Evolutionary conservation across 1,140 invertebrate species (phyloP).

Genomic region (Ceratosolen solmsi): DNA sequence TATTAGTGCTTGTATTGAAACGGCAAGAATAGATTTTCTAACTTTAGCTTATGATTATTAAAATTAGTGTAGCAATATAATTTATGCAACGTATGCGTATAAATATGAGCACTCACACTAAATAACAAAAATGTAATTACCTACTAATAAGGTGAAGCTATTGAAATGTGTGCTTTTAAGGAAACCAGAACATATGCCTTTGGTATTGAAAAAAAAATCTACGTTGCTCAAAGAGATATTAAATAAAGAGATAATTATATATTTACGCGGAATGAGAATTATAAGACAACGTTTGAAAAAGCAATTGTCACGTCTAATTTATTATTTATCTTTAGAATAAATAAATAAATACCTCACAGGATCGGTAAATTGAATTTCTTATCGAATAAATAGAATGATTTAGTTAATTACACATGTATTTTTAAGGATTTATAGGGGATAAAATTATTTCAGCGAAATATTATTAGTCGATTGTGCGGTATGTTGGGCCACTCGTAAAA

Average conservation of each 20-base stretch:
- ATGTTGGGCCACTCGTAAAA: too few species aligned
- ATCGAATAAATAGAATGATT: neutral
- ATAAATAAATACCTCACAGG: neutral
- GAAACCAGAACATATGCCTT: neutral
- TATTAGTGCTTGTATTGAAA: neutral
- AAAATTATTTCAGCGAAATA: neutral
- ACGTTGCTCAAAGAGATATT: neutral
- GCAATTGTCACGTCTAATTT: too few species aligned
- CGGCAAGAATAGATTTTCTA: neutral
- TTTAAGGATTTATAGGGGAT: neutral
- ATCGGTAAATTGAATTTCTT: neutral
- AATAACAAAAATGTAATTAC: neutral
- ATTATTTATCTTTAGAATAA: neutral
- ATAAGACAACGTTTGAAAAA: neutral
- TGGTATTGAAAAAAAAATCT: neutral
- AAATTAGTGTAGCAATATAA: slow-evolving; percentile 6
- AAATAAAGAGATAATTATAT: neutral
- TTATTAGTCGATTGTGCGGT: neutral
- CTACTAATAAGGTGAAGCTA: neutral
- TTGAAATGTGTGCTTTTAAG: neutral
- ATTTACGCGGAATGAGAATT: neutral
- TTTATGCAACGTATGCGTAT: neutral
- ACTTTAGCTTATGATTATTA: slow-evolving; percentile 18
- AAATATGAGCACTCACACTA: neutral
- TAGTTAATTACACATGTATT: neutral